These are phyloP conservation scores for Amazona guildingii DNA, from an alignment of 2,113 vertebrate species.

Conservation along the genomic window DNA sequence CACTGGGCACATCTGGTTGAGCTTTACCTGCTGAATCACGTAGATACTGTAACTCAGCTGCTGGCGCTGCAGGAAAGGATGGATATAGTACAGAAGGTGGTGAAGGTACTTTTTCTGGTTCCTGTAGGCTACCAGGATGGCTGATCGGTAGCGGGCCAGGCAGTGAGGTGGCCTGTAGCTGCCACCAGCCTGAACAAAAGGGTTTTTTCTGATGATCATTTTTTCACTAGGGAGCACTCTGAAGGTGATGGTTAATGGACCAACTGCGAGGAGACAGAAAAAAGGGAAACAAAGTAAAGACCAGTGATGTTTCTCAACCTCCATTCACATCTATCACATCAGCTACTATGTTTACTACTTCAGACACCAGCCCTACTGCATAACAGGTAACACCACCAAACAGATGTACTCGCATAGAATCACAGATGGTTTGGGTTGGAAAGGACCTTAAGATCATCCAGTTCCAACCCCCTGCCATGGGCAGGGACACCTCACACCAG, in stretches of 20 bases:
- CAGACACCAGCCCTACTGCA: not conserved
- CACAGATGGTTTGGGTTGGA: not conserved
- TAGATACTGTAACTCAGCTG: constrained; percentile 75
- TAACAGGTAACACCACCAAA: accelerated
- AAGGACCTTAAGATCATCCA: not conserved
- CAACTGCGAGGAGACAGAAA: constrained; percentile 52
- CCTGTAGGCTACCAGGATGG: constrained; percentile 71
- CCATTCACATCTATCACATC: not conserved
- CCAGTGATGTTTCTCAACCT: not conserved
- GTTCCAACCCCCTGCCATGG: not conserved
- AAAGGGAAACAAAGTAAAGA: not conserved
- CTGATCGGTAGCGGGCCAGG: constrained; percentile 65
- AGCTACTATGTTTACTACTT: not conserved
- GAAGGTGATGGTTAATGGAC: constrained; percentile 65
- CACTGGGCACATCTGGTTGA: not conserved
- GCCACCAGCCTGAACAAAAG: constrained; percentile 65
- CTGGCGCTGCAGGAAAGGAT: constrained; percentile 76
- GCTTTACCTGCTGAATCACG: constrained; percentile 75
- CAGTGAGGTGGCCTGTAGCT: constrained; percentile 72
- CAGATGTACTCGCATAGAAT: not conserved
- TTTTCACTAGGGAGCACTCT: constrained; percentile 50
- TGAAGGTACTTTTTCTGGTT: constrained; percentile 65
- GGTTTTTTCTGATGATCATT: constrained; percentile 64
- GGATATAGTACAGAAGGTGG: constrained; percentile 72
- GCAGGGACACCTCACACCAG: not conserved